Evolutionary conservation across 1,140 invertebrate genomes (phyloP).

Genomic region (Goniozus legneri): DNA sequence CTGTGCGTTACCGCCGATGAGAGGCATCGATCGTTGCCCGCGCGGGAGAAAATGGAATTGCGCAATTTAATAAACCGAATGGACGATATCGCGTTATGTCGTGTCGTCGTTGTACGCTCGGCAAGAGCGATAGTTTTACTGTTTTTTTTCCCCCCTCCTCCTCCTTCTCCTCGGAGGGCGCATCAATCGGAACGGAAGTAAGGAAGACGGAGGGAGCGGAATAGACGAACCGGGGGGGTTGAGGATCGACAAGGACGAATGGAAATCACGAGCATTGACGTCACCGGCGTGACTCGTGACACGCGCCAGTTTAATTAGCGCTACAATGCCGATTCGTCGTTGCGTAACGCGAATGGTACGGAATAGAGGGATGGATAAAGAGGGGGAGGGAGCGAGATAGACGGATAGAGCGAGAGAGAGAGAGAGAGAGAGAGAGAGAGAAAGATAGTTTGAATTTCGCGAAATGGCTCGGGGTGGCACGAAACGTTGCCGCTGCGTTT

Average conservation of each 20-base stretch:
- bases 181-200: constrained; percentile 2
- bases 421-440: background rate
- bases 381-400: background rate
- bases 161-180: too few relatives aligned
- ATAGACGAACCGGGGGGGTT: constrained; percentile 13
- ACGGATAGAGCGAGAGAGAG: background rate
- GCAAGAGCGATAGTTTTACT: too few relatives aligned
- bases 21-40: too few relatives aligned
- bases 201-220: constrained; percentile 7
- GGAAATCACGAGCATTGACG: constrained; percentile 42
- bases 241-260: constrained; percentile 26
- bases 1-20: too few relatives aligned
- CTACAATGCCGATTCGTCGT: constrained; percentile 40
- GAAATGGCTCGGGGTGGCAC: too few relatives aligned
- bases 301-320: constrained; percentile 49
- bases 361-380: constrained; percentile 15
- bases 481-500: too few relatives aligned
- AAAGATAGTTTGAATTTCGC: too few relatives aligned
- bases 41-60: too few relatives aligned
- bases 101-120: too few relatives aligned
- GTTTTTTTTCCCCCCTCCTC: too few relatives aligned
- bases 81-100: too few relatives aligned
- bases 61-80: too few relatives aligned
- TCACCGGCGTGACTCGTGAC: constrained; percentile 42
- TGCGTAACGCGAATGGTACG: constrained; percentile 24